Conservation (phyloP, 2,113 vertebrate genomes). For the Bothrops jararaca region DNA sequence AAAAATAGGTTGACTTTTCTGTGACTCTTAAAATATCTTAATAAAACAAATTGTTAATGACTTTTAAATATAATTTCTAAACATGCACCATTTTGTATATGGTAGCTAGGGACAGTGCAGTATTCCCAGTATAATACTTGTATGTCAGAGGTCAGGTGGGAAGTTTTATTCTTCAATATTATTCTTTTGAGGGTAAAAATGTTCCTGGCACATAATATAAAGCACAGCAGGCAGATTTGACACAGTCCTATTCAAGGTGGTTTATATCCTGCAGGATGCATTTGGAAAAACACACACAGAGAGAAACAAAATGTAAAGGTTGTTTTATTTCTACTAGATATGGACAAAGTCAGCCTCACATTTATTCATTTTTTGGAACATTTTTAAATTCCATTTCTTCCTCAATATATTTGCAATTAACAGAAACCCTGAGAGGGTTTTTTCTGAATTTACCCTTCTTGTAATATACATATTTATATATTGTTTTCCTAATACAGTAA, state of each 20-base stretch:
- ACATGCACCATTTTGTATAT: accelerated
- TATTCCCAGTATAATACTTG: not conserved
- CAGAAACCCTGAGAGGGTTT: not conserved
- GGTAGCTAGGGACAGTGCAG: not conserved
- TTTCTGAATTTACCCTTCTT: not conserved
- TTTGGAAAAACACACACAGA: not conserved
- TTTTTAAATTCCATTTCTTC: not conserved
- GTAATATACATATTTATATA: not conserved
- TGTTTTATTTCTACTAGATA: not conserved
- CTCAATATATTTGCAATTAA: not conserved
- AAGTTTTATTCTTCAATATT: not conserved
- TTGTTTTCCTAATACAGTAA: not conserved
- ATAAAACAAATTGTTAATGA: not conserved
- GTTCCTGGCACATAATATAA: not conserved
- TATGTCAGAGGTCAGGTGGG: not conserved
- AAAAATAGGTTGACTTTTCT: not conserved
- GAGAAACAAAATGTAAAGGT: not conserved
- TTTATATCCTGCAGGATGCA: not conserved
- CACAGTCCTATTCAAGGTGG: not conserved
- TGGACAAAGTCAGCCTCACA: not conserved
- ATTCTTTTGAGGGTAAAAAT: not conserved
- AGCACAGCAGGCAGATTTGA: not conserved
- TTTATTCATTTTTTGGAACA: not conserved
- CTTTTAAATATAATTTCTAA: slow-evolving; percentile 19
- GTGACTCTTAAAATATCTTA: not conserved